Conservation (phyloP, 2,113 vertebrate genomes). For the Tamias sibiricus region DNA sequence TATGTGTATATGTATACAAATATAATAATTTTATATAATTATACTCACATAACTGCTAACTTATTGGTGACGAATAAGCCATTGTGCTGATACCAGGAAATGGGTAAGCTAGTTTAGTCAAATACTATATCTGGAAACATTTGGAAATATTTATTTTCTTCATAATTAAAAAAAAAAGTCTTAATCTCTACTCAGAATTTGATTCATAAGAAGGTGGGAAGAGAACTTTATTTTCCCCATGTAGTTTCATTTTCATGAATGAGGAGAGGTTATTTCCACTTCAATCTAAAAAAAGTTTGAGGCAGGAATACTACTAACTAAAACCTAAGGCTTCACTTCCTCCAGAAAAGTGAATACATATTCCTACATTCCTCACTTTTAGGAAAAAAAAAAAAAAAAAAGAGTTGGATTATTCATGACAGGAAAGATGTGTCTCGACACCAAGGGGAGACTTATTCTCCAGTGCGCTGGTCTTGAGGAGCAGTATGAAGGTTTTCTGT, state of each 20-base stretch:
- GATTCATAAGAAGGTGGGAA: not conserved
- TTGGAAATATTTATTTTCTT: not conserved
- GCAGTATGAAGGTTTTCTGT: not conserved
- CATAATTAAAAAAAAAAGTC: not conserved
- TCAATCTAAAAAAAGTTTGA: not conserved
- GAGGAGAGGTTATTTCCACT: not conserved
- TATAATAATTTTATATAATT: not conserved
- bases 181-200: not conserved
- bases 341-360: not conserved
- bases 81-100: not conserved
- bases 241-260: not conserved
- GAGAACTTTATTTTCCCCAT: not conserved
- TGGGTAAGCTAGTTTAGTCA: not conserved
- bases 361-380: not conserved
- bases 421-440: not conserved
- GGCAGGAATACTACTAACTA: not conserved
- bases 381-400: not conserved
- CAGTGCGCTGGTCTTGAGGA: too few species aligned
- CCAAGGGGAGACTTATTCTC: not conserved
- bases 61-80: not conserved
- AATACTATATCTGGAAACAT: not conserved
- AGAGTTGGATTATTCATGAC: not conserved
- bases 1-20: not conserved
- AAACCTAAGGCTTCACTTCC: not conserved
- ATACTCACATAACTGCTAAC: not conserved